These are phyloP conservation scores for Pocillopora verrucosa DNA, from an alignment of 64 coral and sea anemone genomes.

Conservation along the genomic window DNA sequence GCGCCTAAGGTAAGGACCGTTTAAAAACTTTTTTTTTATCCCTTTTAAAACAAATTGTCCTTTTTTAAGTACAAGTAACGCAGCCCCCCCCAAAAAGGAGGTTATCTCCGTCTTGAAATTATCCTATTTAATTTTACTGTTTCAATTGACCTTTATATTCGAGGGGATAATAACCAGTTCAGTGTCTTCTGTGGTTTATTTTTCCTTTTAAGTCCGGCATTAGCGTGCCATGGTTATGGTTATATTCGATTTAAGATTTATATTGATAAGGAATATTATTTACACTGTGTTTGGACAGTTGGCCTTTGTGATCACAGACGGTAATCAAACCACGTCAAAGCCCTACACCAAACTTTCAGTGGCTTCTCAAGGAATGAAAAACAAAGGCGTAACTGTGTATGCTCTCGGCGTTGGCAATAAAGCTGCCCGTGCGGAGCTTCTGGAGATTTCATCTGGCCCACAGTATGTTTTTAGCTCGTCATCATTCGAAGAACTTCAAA, in stretches of 20 bases:
- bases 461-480: slow-evolving; percentile 17
- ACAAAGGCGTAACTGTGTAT: slow-evolving; percentile 48
- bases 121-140: too few relatives aligned
- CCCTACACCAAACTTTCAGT: slow-evolving; percentile 6
- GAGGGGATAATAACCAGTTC: too few relatives aligned
- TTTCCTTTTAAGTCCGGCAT: too few relatives aligned
- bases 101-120: too few relatives aligned
- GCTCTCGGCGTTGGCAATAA: slow-evolving; percentile 54
- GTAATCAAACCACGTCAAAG: slow-evolving; percentile 48
- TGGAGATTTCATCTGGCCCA: slow-evolving; percentile 50
- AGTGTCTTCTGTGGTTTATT: too few relatives aligned
- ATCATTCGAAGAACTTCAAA: slow-evolving; percentile 15
- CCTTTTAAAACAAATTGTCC: too few relatives aligned
- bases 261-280: not conserved
- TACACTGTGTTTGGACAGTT: slow-evolving; percentile 9
- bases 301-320: slow-evolving; percentile 74
- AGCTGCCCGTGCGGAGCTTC: slow-evolving; percentile 36
- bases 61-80: too few relatives aligned
- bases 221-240: too few relatives aligned
- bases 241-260: not conserved
- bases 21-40: not conserved
- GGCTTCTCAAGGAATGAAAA: slow-evolving; percentile 65
- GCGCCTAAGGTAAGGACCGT: slow-evolving; percentile 53
- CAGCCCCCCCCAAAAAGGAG: too few relatives aligned
- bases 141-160: too few relatives aligned